Conservation (phyloP, 2,797 vertebrate genomes). For the Labeo calbasu region DNA sequence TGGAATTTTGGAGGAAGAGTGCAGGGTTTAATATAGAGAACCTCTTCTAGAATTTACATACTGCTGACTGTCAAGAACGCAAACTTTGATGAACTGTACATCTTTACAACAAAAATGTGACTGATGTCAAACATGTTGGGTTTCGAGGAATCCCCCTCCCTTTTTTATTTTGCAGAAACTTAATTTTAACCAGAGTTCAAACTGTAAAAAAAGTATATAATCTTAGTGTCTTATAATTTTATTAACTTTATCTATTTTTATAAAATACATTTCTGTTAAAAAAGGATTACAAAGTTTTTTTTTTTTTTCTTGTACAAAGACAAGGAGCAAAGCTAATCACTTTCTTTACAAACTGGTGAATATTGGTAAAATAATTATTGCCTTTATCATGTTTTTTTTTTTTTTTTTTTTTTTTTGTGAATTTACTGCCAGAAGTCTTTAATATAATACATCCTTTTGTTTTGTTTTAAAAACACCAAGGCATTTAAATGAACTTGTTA, state of each 20-base stretch:
- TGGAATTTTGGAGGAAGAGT: not conserved
- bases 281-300: too few species aligned
- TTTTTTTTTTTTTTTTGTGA: not conserved
- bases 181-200: not conserved
- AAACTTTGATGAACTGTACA: not conserved
- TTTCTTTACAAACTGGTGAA: not conserved
- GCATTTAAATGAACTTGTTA: too few species aligned
- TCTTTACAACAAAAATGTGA: not conserved
- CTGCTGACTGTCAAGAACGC: not conserved
- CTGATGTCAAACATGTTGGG: too few species aligned
- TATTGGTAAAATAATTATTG: not conserved
- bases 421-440: not conserved
- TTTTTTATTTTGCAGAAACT: not conserved
- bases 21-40: not conserved
- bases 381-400: not conserved
- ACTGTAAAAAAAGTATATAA: not conserved
- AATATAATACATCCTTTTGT: not conserved
- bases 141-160: too few species aligned
- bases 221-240: not conserved
- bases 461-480: too few species aligned
- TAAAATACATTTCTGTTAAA: too few species aligned
- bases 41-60: not conserved
- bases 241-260: not conserved
- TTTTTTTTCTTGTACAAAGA: not conserved
- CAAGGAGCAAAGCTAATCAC: not conserved